A percentile compares a stretch with the other conserved stretches of the same genome.
Conservation (phyloP, 2,888 invertebrate genomes). For the Pristionchus arcanus region DNA sequence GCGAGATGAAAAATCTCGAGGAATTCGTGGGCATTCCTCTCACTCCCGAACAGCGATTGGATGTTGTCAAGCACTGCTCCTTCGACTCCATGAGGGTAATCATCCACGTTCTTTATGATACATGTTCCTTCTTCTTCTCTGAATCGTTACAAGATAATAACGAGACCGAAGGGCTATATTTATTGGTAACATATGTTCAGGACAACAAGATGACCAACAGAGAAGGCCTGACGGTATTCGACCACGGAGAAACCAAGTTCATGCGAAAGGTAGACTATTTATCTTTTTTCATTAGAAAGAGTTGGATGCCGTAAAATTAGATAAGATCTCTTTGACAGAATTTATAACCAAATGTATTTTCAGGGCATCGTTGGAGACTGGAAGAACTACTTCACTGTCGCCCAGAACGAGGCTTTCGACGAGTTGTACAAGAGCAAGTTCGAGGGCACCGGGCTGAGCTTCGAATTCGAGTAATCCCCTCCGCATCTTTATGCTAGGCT, state of each 20-base stretch:
- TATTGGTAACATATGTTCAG: too few relatives aligned
- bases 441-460: conserved; percentile 56
- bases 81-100: conserved; percentile 87
- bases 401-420: conserved; percentile 87
- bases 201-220: conserved; percentile 87
- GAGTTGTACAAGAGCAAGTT: conserved; percentile 79
- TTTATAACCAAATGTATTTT: background rate
- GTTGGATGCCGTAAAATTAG: background rate
- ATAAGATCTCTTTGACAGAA: background rate
- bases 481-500: background rate
- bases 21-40: conserved; percentile 86
- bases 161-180: too few relatives aligned
- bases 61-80: conserved; percentile 87
- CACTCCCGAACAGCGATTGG: conserved; percentile 80
- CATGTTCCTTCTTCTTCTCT: too few relatives aligned
- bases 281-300: too few relatives aligned
- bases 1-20: conserved; percentile 86
- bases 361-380: conserved; percentile 86
- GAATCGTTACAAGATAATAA: too few relatives aligned
- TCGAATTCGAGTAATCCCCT: conserved; percentile 55
- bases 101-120: too few relatives aligned
- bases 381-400: conserved; percentile 88
- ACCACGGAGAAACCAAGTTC: conserved; percentile 66
- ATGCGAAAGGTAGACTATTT: conserved; percentile 66
- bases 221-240: conserved; percentile 68